Evolutionary conservation across 2,888 invertebrate species (phyloP).

Genomic region (Gandaritis pyraliata): DNA sequence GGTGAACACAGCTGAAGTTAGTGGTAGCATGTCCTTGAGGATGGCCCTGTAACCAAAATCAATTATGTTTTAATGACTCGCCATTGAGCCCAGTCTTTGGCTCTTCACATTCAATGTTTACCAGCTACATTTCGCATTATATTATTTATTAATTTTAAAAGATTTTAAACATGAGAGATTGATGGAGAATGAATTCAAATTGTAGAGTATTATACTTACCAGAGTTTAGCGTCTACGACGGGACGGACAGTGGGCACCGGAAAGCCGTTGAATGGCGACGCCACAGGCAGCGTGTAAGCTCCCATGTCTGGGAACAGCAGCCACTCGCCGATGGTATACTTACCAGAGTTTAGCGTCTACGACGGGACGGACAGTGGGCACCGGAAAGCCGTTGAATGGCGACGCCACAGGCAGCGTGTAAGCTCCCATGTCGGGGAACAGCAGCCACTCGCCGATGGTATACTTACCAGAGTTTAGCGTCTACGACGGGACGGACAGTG

Average conservation of each 20-base stretch:
- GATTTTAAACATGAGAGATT: too few species aligned
- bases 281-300: conserved; percentile 97
- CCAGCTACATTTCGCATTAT: too few species aligned
- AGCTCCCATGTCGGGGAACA: conserved; percentile 99
- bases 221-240: conserved; percentile 84
- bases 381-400: conserved; percentile 96
- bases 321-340: conserved; percentile 91
- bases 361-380: conserved; percentile 89
- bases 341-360: conserved; percentile 86
- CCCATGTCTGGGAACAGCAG: conserved; percentile 98
- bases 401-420: conserved; percentile 97
- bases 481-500: conserved; percentile 87
- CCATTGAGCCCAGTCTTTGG: too few species aligned
- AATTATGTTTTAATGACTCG: too few species aligned
- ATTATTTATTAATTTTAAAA: too few species aligned
- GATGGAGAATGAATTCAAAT: too few species aligned
- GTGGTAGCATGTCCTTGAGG: conserved; percentile 85
- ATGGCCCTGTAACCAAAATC: conserved; percentile 68
- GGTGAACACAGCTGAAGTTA: conserved; percentile 82
- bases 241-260: conserved; percentile 90
- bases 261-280: conserved; percentile 98
- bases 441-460: conserved; percentile 92
- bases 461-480: conserved; percentile 85
- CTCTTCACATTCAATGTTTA: too few species aligned
- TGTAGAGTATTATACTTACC: conserved; percentile 85